Percentiles rank a stretch among this genome's conserved stretches.
These are phyloP conservation scores for Exocentrus adspersus DNA, from an alignment of 2,888 invertebrate species.

Conservation along the genomic window DNA sequence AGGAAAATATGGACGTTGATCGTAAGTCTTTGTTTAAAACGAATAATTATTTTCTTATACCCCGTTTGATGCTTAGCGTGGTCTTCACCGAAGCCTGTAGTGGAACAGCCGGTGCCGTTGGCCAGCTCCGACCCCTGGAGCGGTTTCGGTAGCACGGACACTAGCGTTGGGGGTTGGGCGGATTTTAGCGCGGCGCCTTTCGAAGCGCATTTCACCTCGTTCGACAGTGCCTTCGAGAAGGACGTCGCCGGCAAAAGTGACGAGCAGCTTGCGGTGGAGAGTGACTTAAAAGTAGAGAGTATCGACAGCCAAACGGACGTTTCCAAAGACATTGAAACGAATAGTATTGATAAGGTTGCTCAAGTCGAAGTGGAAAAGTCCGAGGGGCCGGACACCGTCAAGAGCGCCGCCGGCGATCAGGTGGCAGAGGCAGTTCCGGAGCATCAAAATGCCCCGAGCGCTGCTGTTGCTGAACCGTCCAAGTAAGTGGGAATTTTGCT, in stretches of 20 bases:
- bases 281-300: constrained; percentile 50
- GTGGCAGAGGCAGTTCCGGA: constrained; percentile 25
- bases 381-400: constrained; percentile 19
- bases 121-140: constrained; percentile 56
- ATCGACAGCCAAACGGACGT: constrained; percentile 36
- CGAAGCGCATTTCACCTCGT: constrained; percentile 50
- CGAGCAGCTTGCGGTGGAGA: constrained; percentile 37
- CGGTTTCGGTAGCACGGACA: constrained; percentile 29
- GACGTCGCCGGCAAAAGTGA: constrained; percentile 13
- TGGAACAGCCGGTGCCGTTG: constrained; percentile 20
- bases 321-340: constrained; percentile 30
- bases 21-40: constrained; percentile 57
- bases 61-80: constrained; percentile 60
- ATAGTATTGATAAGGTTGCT: constrained; percentile 42
- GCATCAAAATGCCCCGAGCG: constrained; percentile 29
- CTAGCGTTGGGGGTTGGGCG: constrained; percentile 60
- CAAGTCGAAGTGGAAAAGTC: constrained; percentile 22
- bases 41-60: neutral
- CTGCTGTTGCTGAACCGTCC: constrained; percentile 48
- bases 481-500: constrained; percentile 45
- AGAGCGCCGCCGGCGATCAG: constrained; percentile 43
- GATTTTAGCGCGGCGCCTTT: constrained; percentile 60
- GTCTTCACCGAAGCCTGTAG: constrained; percentile 51
- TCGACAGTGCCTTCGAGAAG: constrained; percentile 12
- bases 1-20: constrained; percentile 62